Conservation (phyloP, 2,113 vertebrate genomes). For the Chloebia gouldiae region DNA sequence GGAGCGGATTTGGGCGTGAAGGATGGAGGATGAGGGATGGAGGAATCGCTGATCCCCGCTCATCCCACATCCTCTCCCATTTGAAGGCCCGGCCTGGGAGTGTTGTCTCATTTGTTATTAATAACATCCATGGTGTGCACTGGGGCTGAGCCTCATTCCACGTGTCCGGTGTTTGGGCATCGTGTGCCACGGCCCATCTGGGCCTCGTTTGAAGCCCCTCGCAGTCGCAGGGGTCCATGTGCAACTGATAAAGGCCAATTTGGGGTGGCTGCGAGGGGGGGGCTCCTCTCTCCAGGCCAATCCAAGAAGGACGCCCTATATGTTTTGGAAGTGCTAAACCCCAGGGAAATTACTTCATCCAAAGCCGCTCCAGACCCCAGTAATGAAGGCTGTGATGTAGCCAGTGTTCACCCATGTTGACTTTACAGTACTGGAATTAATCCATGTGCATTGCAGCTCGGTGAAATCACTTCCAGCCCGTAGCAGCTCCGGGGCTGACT, state of each 20-base stretch:
- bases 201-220: constrained; percentile 69
- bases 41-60: background rate
- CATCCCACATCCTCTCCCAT: background rate
- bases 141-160: constrained; percentile 42
- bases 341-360: constrained; percentile 89
- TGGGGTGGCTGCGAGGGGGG: constrained; percentile 15
- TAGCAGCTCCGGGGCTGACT: constrained; percentile 70
- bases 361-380: constrained; percentile 73
- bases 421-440: constrained; percentile 82
- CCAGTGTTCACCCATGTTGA: constrained; percentile 81
- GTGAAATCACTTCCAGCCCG: constrained; percentile 88
- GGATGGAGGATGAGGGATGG: background rate
- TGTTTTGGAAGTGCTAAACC: constrained; percentile 82
- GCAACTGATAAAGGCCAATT: constrained; percentile 76
- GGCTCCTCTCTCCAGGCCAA: constrained; percentile 49
- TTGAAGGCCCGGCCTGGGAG: background rate
- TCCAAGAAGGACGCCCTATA: constrained; percentile 71
- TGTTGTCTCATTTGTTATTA: constrained; percentile 58
- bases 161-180: constrained; percentile 51
- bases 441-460: constrained; percentile 83
- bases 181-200: constrained; percentile 68
- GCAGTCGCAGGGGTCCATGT: constrained; percentile 64
- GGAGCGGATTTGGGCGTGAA: background rate
- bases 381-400: constrained; percentile 73
- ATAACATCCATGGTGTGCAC: constrained; percentile 33